Conservation (phyloP, 92 coral and sea anemone species). For the Pocillopora grandis region DNA sequence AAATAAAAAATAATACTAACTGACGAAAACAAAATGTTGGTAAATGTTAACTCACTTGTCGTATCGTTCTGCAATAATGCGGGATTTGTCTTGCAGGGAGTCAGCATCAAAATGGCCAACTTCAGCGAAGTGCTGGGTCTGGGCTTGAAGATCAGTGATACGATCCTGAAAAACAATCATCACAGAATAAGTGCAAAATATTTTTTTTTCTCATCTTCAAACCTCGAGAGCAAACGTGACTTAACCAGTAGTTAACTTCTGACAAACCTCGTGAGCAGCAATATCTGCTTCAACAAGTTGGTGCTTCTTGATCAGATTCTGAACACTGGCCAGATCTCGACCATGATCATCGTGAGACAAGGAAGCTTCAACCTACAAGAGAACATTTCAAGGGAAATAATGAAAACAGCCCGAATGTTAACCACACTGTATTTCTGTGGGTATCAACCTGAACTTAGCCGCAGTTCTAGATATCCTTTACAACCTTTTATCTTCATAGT, state of each 20-base stretch:
- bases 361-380: constrained; percentile 74
- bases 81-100: constrained; percentile 85
- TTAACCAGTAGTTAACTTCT: background rate
- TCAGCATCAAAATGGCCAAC: constrained; percentile 95
- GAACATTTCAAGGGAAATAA: background rate
- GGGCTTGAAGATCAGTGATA: constrained; percentile 91
- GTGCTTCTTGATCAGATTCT: constrained; percentile 93
- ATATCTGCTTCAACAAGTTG: constrained; percentile 97
- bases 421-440: too few relatives aligned
- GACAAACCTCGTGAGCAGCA: constrained; percentile 90
- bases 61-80: constrained; percentile 86
- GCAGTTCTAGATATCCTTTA: too few relatives aligned
- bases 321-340: constrained; percentile 95
- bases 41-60: constrained; percentile 68
- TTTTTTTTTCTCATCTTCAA: background rate
- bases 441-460: too few relatives aligned
- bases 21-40: background rate
- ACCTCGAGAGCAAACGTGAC: background rate
- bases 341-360: constrained; percentile 97
- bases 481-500: too few relatives aligned
- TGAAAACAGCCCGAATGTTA: too few relatives aligned
- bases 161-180: constrained; percentile 66
- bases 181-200: background rate
- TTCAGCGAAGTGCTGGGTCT: constrained; percentile 93
- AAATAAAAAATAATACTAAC: background rate